Evolutionary conservation across 2,888 invertebrate species (phyloP).

Genomic region (Lasioglossum figueresi): DNA sequence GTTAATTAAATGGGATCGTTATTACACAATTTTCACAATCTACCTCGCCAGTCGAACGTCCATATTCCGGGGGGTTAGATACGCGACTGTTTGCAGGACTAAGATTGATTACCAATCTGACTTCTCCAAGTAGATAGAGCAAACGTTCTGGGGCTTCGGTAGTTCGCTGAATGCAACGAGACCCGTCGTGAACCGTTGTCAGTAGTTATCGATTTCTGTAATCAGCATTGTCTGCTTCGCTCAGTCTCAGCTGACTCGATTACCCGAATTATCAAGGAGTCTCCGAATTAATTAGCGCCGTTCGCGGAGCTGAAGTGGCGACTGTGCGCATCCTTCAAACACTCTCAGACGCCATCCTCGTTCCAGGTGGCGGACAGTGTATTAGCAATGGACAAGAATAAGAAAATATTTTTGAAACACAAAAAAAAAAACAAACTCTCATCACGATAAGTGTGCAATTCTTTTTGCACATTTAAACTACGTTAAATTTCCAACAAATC

Average conservation of each 20-base stretch:
- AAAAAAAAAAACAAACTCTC: no score
- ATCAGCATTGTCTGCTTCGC: slow-evolving; percentile 43
- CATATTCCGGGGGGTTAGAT: background rate
- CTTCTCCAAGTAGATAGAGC: background rate
- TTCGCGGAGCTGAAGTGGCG: background rate
- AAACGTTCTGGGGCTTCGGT: background rate
- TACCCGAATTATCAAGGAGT: slow-evolving; percentile 48
- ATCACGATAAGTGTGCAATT: no score
- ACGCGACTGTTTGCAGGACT: background rate
- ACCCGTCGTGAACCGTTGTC: background rate
- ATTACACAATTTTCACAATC: background rate
- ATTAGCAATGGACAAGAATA: background rate
- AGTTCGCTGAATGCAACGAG: background rate
- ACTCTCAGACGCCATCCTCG: background rate
- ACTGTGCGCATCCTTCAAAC: background rate
- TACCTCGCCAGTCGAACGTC: background rate
- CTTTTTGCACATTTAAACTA: no score
- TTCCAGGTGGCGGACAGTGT: background rate
- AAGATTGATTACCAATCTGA: slow-evolving; percentile 27
- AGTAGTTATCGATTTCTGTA: slow-evolving; percentile 19
- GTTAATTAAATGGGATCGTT: background rate
- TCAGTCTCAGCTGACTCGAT: slow-evolving; percentile 57
- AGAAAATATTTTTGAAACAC: no score
- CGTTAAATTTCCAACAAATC: no score
- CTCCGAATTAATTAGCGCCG: slow-evolving; percentile 56